Percentiles rank a stretch among this genome's conserved stretches.
Evolutionary conservation across 2,797 vertebrate genomes (phyloP).

Genomic region (Esox lucius): DNA sequence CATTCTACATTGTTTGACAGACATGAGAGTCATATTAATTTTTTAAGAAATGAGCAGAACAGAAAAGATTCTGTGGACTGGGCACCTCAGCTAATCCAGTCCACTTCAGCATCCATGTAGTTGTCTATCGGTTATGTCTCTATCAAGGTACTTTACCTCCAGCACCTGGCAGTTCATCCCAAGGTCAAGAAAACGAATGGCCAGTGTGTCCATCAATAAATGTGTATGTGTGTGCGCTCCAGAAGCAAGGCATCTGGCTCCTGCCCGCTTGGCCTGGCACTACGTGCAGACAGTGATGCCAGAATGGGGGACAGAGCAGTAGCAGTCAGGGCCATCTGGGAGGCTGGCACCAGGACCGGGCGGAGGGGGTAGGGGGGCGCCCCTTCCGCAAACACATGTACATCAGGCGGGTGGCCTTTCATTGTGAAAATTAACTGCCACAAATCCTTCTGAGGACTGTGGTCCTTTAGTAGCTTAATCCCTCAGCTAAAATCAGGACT

Average conservation of each 20-base stretch:
- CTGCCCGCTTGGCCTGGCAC: slow-evolving; percentile 65
- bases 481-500: background rate
- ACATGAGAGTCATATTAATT: background rate
- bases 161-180: slow-evolving; percentile 35
- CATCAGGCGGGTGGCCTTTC: slow-evolving; percentile 57
- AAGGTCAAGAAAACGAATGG: slow-evolving; percentile 42
- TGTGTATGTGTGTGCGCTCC: slow-evolving; percentile 18
- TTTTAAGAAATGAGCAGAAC: background rate
- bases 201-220: slow-evolving; percentile 17
- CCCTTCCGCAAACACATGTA: slow-evolving; percentile 54
- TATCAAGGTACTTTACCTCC: slow-evolving; percentile 5
- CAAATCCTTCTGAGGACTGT: background rate
- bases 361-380: slow-evolving; percentile 33
- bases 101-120: background rate
- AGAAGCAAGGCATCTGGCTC: slow-evolving; percentile 66
- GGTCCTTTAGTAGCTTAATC: background rate
- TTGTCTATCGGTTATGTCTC: background rate
- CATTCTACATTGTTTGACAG: background rate
- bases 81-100: background rate
- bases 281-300: slow-evolving; percentile 47
- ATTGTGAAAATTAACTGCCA: slow-evolving; percentile 33
- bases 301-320: slow-evolving; percentile 59
- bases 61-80: background rate
- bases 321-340: slow-evolving; percentile 69
- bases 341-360: slow-evolving; percentile 57